Evolutionary conservation across 2,797 vertebrate genomes (phyloP).

Genomic region (Enteromius treurensis): DNA sequence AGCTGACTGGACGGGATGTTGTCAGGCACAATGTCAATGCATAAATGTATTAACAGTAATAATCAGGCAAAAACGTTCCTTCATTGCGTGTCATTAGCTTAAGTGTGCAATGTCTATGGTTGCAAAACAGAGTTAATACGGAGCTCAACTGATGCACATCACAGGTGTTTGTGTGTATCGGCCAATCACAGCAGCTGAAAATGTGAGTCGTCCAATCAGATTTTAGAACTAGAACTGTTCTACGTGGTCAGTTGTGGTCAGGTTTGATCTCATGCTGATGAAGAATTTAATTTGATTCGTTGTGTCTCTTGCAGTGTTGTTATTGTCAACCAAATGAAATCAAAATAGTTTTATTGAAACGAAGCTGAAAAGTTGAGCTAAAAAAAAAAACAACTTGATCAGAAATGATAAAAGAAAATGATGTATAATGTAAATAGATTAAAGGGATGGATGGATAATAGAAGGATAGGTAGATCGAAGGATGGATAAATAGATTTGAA

Average conservation of each 20-base stretch:
- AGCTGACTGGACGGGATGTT: neutral
- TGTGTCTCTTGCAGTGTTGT: neutral
- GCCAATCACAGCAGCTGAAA: neutral
- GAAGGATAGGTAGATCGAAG: too few species aligned
- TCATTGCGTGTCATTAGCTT: neutral
- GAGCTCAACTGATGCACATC: neutral
- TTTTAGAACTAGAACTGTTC: neutral
- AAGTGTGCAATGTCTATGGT: neutral
- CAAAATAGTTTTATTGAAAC: neutral
- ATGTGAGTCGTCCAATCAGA: neutral
- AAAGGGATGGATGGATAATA: constrained; percentile 24
- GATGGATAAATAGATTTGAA: too few species aligned
- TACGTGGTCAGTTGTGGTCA: neutral
- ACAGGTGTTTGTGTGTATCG: neutral
- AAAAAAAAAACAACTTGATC: too few species aligned
- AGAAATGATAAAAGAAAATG: too few species aligned
- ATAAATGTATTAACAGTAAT: neutral
- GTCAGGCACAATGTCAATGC: neutral
- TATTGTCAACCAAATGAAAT: neutral
- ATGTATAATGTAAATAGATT: too few species aligned
- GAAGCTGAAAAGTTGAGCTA: too few species aligned
- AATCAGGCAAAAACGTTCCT: neutral
- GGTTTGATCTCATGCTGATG: neutral
- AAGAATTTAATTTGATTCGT: neutral
- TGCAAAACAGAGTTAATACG: neutral